These are phyloP conservation scores for Notospermus geniculatus DNA, from an alignment of 1,140 invertebrate species.

Conservation along the genomic window DNA sequence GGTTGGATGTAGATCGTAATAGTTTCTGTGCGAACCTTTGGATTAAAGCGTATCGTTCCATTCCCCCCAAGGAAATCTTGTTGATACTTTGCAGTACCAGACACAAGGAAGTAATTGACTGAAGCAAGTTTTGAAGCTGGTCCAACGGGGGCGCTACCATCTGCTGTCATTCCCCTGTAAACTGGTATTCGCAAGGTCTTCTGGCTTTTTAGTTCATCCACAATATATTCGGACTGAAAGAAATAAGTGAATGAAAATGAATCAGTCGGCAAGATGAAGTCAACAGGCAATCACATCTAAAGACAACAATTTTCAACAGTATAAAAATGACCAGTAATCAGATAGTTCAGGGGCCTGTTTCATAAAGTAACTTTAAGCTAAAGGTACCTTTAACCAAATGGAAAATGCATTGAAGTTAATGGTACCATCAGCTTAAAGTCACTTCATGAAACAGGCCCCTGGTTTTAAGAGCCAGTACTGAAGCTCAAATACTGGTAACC, in stretches of 20 bases:
- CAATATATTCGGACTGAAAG: conserved; percentile 37
- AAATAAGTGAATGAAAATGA: neutral
- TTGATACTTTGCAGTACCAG: conserved; percentile 23
- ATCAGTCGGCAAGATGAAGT: neutral
- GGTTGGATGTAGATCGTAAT: conserved; percentile 13
- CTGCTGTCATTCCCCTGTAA: conserved; percentile 31
- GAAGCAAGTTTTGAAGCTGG: conserved; percentile 29
- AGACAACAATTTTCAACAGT: neutral
- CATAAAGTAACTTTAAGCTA: too few relatives aligned
- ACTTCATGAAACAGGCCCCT: too few relatives aligned
- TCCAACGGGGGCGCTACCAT: conserved; percentile 34
- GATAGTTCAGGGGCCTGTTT: neutral
- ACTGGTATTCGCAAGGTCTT: conserved; percentile 16
- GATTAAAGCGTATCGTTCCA: conserved; percentile 8
- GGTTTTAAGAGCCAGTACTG: neutral
- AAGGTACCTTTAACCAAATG: too few relatives aligned
- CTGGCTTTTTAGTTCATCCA: conserved; percentile 15
- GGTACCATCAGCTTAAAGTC: too few relatives aligned
- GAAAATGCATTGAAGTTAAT: too few relatives aligned
- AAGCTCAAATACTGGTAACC: too few relatives aligned
- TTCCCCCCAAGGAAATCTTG: conserved; percentile 33
- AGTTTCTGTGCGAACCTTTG: neutral
- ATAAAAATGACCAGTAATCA: neutral
- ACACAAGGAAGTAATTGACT: conserved; percentile 31
- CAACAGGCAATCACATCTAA: too few relatives aligned